phyloP scores from a whole-genome alignment of 1,140 invertebrate genomes.

The Elymnias hypermnestra region DNA sequence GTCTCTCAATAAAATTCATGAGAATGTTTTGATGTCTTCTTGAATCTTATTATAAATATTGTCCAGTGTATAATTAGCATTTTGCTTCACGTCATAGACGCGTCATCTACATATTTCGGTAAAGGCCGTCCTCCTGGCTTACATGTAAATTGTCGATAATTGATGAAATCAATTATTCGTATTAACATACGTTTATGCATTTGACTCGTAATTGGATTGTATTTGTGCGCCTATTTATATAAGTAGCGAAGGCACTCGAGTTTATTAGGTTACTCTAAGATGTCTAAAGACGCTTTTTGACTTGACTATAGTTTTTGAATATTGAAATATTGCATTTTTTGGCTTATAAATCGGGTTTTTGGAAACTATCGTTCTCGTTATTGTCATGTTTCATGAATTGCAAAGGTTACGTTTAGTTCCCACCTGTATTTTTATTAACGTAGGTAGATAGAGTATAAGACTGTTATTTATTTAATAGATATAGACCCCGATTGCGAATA shows the following conservation, averaged over 20 bases:
- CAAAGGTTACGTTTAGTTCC: too few relatives aligned
- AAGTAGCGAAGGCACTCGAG: not conserved
- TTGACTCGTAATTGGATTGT: not conserved
- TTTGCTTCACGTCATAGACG: conserved; percentile 5
- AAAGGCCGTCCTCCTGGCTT: conserved; percentile 7
- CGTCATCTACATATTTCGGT: conserved; percentile 12
- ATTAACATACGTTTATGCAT: not conserved
- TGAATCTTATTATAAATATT: conserved; percentile 12
- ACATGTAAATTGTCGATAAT: conserved; percentile 4
- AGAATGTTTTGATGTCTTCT: conserved; percentile 9
- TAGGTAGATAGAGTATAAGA: too few relatives aligned
- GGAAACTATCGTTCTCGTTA: too few relatives aligned
- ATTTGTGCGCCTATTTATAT: not conserved
- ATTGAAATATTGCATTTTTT: too few relatives aligned
- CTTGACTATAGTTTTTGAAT: too few relatives aligned
- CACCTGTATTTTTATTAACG: too few relatives aligned
- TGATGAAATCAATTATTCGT: conserved; percentile 1
- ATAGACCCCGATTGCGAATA: too few relatives aligned
- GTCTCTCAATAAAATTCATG: conserved; percentile 11
- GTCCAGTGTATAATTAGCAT: conserved; percentile 12
- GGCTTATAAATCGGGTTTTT: too few relatives aligned
- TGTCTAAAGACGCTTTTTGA: too few relatives aligned
- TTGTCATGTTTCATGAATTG: too few relatives aligned
- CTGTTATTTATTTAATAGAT: too few relatives aligned
- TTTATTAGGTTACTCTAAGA: not conserved